These are phyloP conservation scores for Drosophila mimetica DNA, from an alignment of 2,888 invertebrate genomes.

Conservation along the genomic window DNA sequence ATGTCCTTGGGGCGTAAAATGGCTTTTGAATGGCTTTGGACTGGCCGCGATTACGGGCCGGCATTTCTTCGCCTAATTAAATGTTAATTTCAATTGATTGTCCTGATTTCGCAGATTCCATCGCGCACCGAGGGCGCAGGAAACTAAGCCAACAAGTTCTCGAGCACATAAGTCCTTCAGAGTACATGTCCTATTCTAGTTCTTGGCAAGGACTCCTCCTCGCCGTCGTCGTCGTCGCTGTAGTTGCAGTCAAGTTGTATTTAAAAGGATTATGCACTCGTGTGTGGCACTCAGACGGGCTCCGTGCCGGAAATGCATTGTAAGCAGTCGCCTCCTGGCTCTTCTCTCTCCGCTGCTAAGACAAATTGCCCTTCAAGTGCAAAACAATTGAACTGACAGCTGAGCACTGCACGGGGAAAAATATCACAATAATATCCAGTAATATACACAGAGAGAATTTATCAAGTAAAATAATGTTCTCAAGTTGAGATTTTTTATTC, in stretches of 20 bases:
- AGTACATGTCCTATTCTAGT: slow-evolving; percentile 34
- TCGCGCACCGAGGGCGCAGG: not conserved
- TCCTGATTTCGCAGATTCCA: slow-evolving; percentile 31
- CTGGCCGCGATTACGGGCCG: slow-evolving; percentile 31
- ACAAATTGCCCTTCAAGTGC: slow-evolving; percentile 79
- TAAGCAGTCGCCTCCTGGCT: slow-evolving; percentile 63
- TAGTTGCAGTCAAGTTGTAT: slow-evolving; percentile 57
- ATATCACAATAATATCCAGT: not conserved
- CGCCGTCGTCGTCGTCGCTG: slow-evolving; percentile 40
- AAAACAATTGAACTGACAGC: slow-evolving; percentile 71
- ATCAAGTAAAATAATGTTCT: too few relatives aligned
- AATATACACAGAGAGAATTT: too few relatives aligned
- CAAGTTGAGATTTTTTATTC: too few relatives aligned
- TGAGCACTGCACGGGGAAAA: slow-evolving; percentile 10
- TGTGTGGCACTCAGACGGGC: slow-evolving; percentile 51
- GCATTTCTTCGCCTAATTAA: slow-evolving; percentile 54
- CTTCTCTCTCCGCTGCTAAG: slow-evolving; percentile 54
- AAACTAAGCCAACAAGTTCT: slow-evolving; percentile 31
- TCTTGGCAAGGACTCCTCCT: slow-evolving; percentile 50
- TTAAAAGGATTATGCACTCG: slow-evolving; percentile 77
- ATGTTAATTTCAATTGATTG: slow-evolving; percentile 55
- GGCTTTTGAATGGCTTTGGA: slow-evolving; percentile 56
- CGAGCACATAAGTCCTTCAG: slow-evolving; percentile 22
- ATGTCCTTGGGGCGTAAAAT: slow-evolving; percentile 66
- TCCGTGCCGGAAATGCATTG: slow-evolving; percentile 61